Base-by-base conservation (phyloP, 2,113 vertebrate species). In the Aplodontia rufa region DNA sequence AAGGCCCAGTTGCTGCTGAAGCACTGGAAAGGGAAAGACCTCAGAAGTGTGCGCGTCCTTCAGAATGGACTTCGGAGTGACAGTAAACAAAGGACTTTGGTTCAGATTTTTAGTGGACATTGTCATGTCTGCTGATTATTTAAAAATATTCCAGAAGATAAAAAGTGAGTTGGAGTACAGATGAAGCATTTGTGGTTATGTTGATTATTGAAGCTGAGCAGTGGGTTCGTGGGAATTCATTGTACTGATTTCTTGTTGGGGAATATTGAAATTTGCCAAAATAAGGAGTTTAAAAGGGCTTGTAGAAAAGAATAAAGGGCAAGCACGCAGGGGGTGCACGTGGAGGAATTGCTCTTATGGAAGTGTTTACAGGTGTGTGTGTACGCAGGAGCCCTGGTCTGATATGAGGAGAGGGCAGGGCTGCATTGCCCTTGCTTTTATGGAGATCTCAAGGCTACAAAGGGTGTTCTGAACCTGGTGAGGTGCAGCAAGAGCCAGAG, bases 351-450 rank as follows among this genome's bases (percentile, higher is more conserved):
- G 28, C 20, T 66, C 5, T 8, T 58, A 5, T 49, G 0, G 64
- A n/a, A 49, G 55, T n/a, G 9, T 60, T 32, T 45, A 8, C 28
- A 17, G 40, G 4, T 5, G 6, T 62, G 28, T 81, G 26, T 17
- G 3, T 26, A 35, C 24, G 22, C 60, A 5, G 2, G 8, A 32
- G 19, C 49, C 55, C 16, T 69, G 8, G 53, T 58, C 47, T 76
- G 10, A 8, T 35, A n/a, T 30, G 58, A 92, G 64, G 1, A 51
- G 55, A 58, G 30, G 32, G 22, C 12, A 16, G 60, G 40, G 32
- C 64, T 86, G 92, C 74, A n/a, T n/a, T n/a, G n/a, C n/a, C 53
- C 58, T 94, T 45, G 85, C 47, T 82, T 30, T 81, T n/a, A 49
- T 24, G 24, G 22, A 53, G 37, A 37, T 75, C 69, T 90, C 49